phyloP scores from a whole-genome alignment of 2,797 vertebrate species.

The Kryptopterus vitreolus region DNA sequence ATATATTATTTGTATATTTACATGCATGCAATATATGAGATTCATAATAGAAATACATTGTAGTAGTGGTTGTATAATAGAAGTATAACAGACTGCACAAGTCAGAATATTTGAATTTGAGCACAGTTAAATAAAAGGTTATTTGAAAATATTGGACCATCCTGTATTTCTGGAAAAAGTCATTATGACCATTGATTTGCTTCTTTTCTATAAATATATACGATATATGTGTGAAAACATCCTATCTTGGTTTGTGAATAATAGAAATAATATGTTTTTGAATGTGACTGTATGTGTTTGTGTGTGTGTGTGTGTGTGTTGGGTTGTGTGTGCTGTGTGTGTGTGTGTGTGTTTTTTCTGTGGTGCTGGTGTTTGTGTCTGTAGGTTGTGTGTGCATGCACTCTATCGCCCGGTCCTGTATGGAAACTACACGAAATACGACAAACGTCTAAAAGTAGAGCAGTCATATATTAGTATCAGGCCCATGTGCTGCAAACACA shows the following conservation, averaged over 20 bases:
- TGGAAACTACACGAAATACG: slow-evolving; percentile 65
- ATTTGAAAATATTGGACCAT: background rate
- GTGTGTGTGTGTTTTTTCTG: background rate
- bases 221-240: background rate
- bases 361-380: slow-evolving; percentile 25
- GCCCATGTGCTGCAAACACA: slow-evolving; percentile 55
- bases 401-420: slow-evolving; percentile 57
- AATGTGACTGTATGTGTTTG: background rate
- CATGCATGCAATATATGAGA: no score
- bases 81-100: background rate
- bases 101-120: background rate
- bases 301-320: background rate
- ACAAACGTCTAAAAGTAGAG: slow-evolving; percentile 75
- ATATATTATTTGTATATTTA: no score
- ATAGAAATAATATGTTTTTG: background rate
- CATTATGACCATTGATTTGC: background rate
- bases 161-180: background rate
- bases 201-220: background rate
- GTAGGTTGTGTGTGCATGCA: slow-evolving; percentile 40
- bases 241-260: background rate
- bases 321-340: background rate
- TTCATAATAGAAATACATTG: no score
- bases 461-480: slow-evolving; percentile 69
- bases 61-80: no score
- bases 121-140: background rate